Conservation (phyloP, 92 coral and sea anemone species). For the Epizoanthus illoricatus region DNA sequence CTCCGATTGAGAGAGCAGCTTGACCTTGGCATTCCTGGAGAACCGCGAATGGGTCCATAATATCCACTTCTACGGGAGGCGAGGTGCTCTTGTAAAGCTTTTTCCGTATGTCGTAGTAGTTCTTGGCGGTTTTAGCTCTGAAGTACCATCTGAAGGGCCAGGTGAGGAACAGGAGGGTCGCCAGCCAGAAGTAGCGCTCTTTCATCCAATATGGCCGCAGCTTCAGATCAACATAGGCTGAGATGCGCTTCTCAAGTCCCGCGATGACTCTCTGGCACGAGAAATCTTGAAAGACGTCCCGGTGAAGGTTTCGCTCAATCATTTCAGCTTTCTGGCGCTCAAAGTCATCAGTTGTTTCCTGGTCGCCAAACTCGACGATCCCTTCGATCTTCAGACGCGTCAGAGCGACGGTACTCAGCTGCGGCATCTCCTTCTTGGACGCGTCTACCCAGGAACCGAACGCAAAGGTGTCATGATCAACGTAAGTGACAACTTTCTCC, state of each 20-base stretch:
- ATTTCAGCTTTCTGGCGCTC: slow-evolving; percentile 52
- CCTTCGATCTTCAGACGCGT: slow-evolving; percentile 72
- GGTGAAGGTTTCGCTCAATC: slow-evolving; percentile 57
- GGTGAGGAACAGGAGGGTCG: slow-evolving; percentile 57
- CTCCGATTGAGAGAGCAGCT: neutral
- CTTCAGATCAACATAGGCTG: slow-evolving; percentile 58
- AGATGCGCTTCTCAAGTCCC: slow-evolving; percentile 68
- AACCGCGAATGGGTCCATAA: slow-evolving; percentile 62
- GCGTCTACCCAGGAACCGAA: slow-evolving; percentile 71
- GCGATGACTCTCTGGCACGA: slow-evolving; percentile 50
- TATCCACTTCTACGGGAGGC: slow-evolving; percentile 62
- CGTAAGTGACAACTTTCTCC: slow-evolving; percentile 59
- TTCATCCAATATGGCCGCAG: slow-evolving; percentile 69
- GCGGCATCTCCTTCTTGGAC: slow-evolving; percentile 75
- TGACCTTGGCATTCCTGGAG: slow-evolving; percentile 35
- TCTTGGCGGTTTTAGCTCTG: slow-evolving; percentile 71
- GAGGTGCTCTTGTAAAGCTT: slow-evolving; percentile 60
- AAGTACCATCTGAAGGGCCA: slow-evolving; percentile 80
- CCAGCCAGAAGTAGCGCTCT: slow-evolving; percentile 60
- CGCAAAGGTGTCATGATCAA: slow-evolving; percentile 52
- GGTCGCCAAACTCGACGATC: slow-evolving; percentile 62
- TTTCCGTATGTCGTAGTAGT: slow-evolving; percentile 57
- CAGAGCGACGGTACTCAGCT: slow-evolving; percentile 45
- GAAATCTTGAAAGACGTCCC: slow-evolving; percentile 63
- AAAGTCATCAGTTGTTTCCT: slow-evolving; percentile 63